Evolutionary conservation across 2,797 vertebrate species (phyloP), one percentile per base, ranked within the genome.

Genomic region (Ibycter americanus): DNA sequence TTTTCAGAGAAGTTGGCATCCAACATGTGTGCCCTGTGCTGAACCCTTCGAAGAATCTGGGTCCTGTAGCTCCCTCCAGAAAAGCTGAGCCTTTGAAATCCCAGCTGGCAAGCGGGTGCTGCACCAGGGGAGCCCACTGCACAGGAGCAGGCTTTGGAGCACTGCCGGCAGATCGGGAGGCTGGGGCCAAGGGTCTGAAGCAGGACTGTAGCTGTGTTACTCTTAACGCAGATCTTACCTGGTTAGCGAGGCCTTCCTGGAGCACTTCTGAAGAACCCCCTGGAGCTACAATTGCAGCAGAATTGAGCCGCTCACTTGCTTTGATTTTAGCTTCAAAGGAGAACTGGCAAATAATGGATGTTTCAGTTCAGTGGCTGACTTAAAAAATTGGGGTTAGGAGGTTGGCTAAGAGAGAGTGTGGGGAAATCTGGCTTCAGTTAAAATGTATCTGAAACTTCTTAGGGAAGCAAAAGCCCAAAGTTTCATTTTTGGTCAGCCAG

Each of bases 261-360:
- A 90, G 85, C 65, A 7, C 66, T 72, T 79, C 84, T 87, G 92
- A 68, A 65, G 88, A 90, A 70, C 26, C 49, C 87, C 92, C 92
- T 3, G 40, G 52, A 95, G 91, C 94, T 71, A 61, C 65, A 56
- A 27, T 61, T 40, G 90, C 86, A 74, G 90, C 74, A 19, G 90
- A 26, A n/a, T 56, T 19, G 94, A 93, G 95, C 95, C 2, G 31
- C 89, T 95, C 40, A 0, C 94, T 83, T 15, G 59, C 96, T 96
- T 95, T 95, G 94, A 94, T 94, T 96, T 62, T 3, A 74, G 91
- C 95, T 96, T 96, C 96, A 96, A 96, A 96, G 94, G 31, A 40
- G 72, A 93, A 52, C 85, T 92, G 91, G 93, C 59, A 14, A 63
- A 73, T 91, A 70, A 91, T 80, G 91, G 84, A n/a, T 73, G 87